Conservation (phyloP, 2,113 vertebrate species). For the Motacilla tschutschensis region DNA sequence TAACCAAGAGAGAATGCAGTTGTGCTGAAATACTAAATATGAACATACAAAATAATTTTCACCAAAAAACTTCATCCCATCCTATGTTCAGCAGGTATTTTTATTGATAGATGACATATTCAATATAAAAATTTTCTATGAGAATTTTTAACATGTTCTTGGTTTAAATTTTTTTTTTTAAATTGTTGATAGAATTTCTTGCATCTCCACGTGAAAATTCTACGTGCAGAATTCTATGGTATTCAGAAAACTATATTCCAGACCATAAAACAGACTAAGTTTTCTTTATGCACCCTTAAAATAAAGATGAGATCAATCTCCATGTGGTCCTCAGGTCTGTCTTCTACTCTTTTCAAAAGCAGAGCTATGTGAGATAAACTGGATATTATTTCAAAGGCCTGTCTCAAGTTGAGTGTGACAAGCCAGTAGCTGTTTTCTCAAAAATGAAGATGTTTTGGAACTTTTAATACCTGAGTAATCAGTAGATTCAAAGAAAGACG, state of each 20-base stretch:
- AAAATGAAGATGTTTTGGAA: background rate
- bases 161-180: background rate
- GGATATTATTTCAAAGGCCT: background rate
- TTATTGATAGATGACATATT: background rate
- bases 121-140: background rate
- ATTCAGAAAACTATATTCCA: background rate
- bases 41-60: background rate
- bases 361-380: background rate
- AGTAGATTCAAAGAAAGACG: background rate
- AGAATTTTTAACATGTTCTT: background rate
- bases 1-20: background rate
- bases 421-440: background rate
- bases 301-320: background rate
- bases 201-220: background rate
- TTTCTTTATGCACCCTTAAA: background rate
- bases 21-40: background rate
- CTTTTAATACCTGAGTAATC: background rate
- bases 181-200: background rate
- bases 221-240: background rate
- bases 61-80: background rate
- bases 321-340: background rate
- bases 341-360: background rate
- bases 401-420: background rate
- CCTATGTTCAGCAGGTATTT: background rate
- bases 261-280: background rate